These are phyloP conservation scores for Ectobius pallidus DNA, from an alignment of 2,888 invertebrate genomes.

Conservation along the genomic window DNA sequence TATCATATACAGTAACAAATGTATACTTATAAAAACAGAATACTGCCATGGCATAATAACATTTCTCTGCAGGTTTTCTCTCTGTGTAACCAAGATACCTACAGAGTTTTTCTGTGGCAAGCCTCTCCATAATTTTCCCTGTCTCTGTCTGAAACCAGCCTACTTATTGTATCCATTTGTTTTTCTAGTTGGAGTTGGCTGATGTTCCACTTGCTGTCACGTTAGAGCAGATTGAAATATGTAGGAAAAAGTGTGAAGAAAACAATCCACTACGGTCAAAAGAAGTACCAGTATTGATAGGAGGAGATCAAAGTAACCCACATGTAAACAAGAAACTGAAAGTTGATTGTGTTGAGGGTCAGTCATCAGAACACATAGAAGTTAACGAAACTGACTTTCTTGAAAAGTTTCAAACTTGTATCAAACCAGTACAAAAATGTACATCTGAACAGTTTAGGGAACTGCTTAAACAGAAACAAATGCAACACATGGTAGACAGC, in stretches of 20 bases:
- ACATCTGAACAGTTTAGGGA: not conserved
- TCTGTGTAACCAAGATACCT: too few species aligned
- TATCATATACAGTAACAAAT: too few species aligned
- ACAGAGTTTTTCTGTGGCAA: too few species aligned
- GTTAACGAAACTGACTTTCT: constrained; percentile 1
- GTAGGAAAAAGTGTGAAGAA: constrained; percentile 51
- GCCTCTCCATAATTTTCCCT: too few species aligned
- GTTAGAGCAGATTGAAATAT: constrained; percentile 58
- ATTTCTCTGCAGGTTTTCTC: too few species aligned
- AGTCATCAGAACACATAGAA: not conserved
- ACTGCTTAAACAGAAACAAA: too few species aligned
- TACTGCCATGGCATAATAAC: too few species aligned
- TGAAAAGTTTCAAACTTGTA: not conserved
- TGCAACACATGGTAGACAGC: too few species aligned
- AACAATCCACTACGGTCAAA: not conserved
- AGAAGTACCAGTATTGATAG: not conserved
- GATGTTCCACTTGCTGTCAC: constrained; percentile 58
- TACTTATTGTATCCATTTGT: too few species aligned
- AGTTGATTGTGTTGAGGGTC: not conserved
- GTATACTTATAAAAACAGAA: too few species aligned
- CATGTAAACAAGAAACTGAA: not conserved
- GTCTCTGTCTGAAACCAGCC: too few species aligned
- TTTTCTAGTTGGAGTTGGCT: constrained; percentile 58
- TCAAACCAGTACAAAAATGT: constrained; percentile 24
- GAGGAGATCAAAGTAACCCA: not conserved